Percentiles rank a stretch among this genome's conserved stretches.
These are phyloP conservation scores for Kryphioiulus occultus DNA, from an alignment of 2,888 invertebrate species.

Conservation along the genomic window DNA sequence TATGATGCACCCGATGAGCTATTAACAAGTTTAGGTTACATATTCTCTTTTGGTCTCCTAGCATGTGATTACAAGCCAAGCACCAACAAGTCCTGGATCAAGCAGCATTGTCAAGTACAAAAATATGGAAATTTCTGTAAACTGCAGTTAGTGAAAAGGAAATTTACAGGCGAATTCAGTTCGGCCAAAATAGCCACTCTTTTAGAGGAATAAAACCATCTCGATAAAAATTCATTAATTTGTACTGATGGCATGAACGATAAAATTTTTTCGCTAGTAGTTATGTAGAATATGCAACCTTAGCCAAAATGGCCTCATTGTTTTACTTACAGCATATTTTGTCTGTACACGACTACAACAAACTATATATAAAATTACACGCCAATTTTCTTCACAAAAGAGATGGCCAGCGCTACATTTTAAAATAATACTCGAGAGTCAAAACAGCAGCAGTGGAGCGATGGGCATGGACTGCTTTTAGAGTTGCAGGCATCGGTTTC, in stretches of 20 bases:
- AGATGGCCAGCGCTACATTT: conserved; percentile 43
- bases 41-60: conserved; percentile 51
- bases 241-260: conserved; percentile 45
- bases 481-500: not conserved
- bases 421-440: conserved; percentile 45
- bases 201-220: conserved; percentile 44
- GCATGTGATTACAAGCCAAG: conserved; percentile 41
- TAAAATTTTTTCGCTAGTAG: conserved; percentile 48
- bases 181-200: conserved; percentile 1
- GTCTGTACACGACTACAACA: conserved; percentile 53
- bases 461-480: not conserved
- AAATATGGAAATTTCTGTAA: conserved; percentile 50
- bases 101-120: conserved; percentile 44
- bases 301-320: conserved; percentile 35
- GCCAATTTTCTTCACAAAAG: conserved; percentile 51
- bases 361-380: conserved; percentile 53
- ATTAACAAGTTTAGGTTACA: conserved; percentile 49
- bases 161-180: conserved; percentile 47
- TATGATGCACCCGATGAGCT: conserved; percentile 45
- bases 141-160: conserved; percentile 17
- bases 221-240: conserved; percentile 43
- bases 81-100: conserved; percentile 31
- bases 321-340: conserved; percentile 51
- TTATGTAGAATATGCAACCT: conserved; percentile 53
- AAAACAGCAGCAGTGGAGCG: conserved; percentile 40